Evolutionary conservation across 1,140 invertebrate genomes (phyloP), one percentile per base, ranked within the genome.

Genomic region (Calosoma granatense): DNA sequence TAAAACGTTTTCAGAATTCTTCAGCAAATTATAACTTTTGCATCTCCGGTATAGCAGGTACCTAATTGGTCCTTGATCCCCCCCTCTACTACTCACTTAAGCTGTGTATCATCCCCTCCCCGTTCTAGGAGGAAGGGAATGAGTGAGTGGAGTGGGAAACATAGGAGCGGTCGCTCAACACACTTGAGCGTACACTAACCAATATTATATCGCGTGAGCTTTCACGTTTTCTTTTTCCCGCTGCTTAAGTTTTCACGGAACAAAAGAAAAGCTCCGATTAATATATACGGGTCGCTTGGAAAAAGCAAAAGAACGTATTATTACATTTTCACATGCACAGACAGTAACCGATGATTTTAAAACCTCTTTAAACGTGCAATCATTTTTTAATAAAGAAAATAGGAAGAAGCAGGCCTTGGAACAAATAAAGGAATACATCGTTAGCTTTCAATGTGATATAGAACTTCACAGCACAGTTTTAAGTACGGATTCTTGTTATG

Each of bases 251-350:
- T 47, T 47, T 12, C 4, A 47, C 17, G 41, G 17, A 47, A 47
- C 9, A 47, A 47, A 47, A 47, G 17, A 17, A 17, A 47, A 47
- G 41, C 17, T 12, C 9, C 9, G 41, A 47, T 47, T 47, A 47
- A 47, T 47, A 47, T 47, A 47, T 17, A 47, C 41, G n/a, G 26
- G 26, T 36, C 3, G 41, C 17, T 11, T 17, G 17, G 3, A 47
- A 17, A 47, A 47, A 47, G 9, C n/a, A n/a, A n/a, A n/a, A n/a
- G n/a, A n/a, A n/a, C 41, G 41, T 47, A 47, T 47, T 47, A 47
- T 47, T 47, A 47, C 41, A 17, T 47, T 47, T 17, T 12, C 4
- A 47, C 41, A 47, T 47, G 41, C 9, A 17, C 17, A 17, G 9
- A 47, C 41, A 47, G 17, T 12, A 47, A 47, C 41, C 6, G 4